Base-by-base conservation (phyloP, 2,888 invertebrate species). In the Chrysotoxum bicinctum region DNA sequence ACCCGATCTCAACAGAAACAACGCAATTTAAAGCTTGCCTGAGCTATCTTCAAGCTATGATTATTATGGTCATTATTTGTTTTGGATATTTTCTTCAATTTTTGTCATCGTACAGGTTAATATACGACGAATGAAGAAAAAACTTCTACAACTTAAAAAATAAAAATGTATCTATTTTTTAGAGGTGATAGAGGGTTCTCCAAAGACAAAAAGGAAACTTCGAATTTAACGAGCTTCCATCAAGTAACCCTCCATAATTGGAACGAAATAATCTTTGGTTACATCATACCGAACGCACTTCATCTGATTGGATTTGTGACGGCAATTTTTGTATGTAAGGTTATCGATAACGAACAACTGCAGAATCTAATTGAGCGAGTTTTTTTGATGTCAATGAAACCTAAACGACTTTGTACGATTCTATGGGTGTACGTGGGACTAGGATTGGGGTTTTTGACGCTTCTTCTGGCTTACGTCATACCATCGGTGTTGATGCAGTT, bases 281-380 rank as follows among this genome's bases (percentile, higher is more conserved):
- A 96, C 89, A 92, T 96, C 21, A 93, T 96, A 60, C 97, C 97
- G 4, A 95, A 95, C 91, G 88, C 94, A 66, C 91, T 97, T 32
- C 96, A 97, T 91, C 93, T 97, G 73, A 87, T 93, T 56, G 96
- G 96, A 14, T 97, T 96, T 89, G 88, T 96, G 16, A 95, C 96
- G 87, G 95, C 96, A 0, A 93, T 96, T 70, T 94, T 95, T 89
- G 92, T 96, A 66, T 96, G 96, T 90, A 93, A 96, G 88, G 93
- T 95, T 87, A 94, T 95, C 37, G 96, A 97, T 90, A 96, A 96
- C 89, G 97, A 97, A 90, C 96, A 97, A 89, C 91, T 97, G 68
- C 96, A 96, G 88, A 96, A 96, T 92, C 93, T 97, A 64, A 96
- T 97, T 94, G 97, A 97, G 91, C 93, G 96, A 88, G 96, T 95